phyloP scores from a whole-genome alignment of 2,888 invertebrate genomes.

The Drosophila nr. medialis region DNA sequence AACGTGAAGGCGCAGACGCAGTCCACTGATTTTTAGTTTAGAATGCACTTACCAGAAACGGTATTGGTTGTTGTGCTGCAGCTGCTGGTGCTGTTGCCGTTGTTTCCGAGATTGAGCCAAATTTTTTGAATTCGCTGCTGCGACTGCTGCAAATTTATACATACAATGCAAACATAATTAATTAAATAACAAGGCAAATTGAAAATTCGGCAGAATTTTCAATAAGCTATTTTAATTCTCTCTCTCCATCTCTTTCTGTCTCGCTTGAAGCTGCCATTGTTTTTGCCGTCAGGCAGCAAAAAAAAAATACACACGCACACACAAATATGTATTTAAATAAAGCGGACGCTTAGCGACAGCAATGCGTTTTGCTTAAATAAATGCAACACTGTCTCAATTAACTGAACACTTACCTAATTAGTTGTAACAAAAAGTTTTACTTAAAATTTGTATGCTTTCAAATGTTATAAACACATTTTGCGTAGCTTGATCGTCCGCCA shows the following conservation, averaged over 20 bases:
- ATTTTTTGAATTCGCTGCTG: slow-evolving; percentile 1
- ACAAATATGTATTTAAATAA: not conserved
- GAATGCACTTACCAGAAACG: slow-evolving; percentile 22
- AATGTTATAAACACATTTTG: slow-evolving; percentile 22
- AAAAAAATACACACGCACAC: not conserved
- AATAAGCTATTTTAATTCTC: not conserved
- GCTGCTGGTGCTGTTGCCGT: slow-evolving; percentile 4
- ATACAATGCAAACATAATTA: not conserved
- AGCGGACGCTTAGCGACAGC: not conserved
- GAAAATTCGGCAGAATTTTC: not conserved
- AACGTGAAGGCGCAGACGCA: slow-evolving; percentile 61
- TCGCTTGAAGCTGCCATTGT: slow-evolving; percentile 40
- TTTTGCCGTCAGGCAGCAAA: slow-evolving; percentile 58
- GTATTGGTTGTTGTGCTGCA: not conserved
- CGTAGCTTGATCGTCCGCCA: slow-evolving; percentile 3
- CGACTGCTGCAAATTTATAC: slow-evolving; percentile 11
- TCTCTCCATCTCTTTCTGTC: not conserved
- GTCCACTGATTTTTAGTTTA: slow-evolving; percentile 27
- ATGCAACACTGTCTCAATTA: not conserved
- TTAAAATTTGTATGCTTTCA: not conserved
- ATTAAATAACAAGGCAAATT: not conserved
- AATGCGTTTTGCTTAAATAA: not conserved
- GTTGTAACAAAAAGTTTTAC: not conserved
- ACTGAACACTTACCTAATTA: slow-evolving; percentile 25
- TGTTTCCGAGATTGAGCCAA: slow-evolving; percentile 38